Conservation (phyloP, 1,140 invertebrate genomes). For the Propsilocerus akamusi region DNA sequence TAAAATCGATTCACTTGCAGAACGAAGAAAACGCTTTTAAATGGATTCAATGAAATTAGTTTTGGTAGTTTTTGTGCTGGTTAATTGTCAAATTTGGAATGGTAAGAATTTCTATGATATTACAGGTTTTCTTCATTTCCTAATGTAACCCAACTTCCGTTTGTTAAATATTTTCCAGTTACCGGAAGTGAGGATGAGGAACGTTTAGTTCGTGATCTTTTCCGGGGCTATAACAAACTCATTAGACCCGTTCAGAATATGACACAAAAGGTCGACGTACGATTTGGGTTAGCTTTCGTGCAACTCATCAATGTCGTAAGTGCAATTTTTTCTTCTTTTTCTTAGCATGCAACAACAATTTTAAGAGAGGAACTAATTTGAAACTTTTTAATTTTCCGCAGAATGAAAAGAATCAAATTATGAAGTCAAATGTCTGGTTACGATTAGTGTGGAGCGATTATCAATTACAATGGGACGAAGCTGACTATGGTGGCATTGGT, state of each 20-base stretch:
- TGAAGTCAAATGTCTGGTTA: conserved; percentile 98
- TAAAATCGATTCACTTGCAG: not conserved
- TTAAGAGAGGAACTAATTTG: not conserved
- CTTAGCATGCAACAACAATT: not conserved
- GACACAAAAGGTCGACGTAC: conserved; percentile 90
- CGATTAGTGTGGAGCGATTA: conserved; percentile 96
- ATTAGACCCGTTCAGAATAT: conserved; percentile 96
- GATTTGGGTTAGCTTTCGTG: conserved; percentile 92
- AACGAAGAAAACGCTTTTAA: not conserved
- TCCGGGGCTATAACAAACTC: conserved; percentile 96
- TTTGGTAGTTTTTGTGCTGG: not conserved
- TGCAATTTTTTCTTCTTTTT: conserved; percentile 14
- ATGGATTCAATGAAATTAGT: not conserved
- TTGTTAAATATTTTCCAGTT: not conserved
- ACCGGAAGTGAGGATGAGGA: conserved; percentile 67
- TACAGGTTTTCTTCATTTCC: conserved; percentile 11
- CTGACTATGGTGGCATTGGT: conserved; percentile 92
- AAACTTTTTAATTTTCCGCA: conserved; percentile 22
- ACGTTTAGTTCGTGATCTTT: conserved; percentile 85
- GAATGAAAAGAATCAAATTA: conserved; percentile 99
- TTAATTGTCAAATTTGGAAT: not conserved
- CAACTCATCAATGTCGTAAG: conserved; percentile 98
- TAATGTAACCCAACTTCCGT: conserved; percentile 16
- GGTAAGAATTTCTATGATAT: too few relatives aligned
- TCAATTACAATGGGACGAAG: conserved; percentile 93